phyloP scores from a whole-genome alignment of 2,888 invertebrate species.

The Aproaerema taeniolella region DNA sequence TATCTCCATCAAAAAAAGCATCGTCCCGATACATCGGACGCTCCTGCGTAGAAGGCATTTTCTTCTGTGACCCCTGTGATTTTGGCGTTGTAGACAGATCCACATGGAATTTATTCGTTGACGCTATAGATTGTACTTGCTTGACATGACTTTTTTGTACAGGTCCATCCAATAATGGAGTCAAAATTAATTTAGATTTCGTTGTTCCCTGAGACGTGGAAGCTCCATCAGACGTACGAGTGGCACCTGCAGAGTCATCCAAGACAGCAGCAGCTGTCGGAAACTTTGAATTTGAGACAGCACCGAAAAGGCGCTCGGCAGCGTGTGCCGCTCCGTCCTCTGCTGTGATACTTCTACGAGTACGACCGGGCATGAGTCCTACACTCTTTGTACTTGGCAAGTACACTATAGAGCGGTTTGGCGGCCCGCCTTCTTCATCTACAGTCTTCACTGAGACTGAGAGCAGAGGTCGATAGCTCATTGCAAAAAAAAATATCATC shows the following conservation, averaged over 20 bases:
- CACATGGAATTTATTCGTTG: too few species aligned
- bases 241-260: too few species aligned
- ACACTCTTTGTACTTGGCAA: constrained; percentile 32
- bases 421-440: constrained; percentile 30
- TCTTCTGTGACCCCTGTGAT: too few species aligned
- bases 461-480: constrained; percentile 55
- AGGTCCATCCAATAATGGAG: too few species aligned
- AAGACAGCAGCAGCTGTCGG: constrained; percentile 39
- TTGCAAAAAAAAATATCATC: constrained; percentile 46
- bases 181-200: too few species aligned
- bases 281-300: constrained; percentile 35
- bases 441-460: constrained; percentile 50
- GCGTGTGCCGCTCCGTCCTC: constrained; percentile 33
- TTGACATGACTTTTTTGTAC: too few species aligned
- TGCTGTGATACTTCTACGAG: too few species aligned
- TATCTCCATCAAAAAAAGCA: constrained; percentile 56
- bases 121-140: too few species aligned
- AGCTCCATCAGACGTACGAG: too few species aligned
- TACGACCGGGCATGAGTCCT: constrained; percentile 1
- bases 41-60: too few species aligned
- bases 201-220: too few species aligned
- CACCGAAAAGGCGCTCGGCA: constrained; percentile 37
- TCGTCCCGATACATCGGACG: constrained; percentile 68
- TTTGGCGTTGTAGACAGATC: too few species aligned
- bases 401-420: constrained; percentile 57